Percentiles rank a stretch among this genome's conserved stretches.
phyloP scores from a whole-genome alignment of 2,888 invertebrate species.

The Agrilus biguttatus region DNA sequence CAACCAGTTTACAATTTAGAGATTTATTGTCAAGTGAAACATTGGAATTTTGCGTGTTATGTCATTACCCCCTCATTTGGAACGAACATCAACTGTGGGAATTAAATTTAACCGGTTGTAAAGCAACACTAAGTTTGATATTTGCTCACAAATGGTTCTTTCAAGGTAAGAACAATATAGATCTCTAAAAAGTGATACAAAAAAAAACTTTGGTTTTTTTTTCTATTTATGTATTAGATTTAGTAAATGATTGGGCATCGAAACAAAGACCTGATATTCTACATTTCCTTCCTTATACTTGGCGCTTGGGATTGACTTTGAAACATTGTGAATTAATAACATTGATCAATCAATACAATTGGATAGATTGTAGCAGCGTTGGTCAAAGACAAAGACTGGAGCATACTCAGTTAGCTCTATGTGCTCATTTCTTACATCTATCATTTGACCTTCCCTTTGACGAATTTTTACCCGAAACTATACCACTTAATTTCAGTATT shows the following conservation, averaged over 20 bases:
- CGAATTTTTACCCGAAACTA: slow-evolving; percentile 82
- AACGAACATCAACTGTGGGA: slow-evolving; percentile 95
- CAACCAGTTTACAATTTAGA: slow-evolving; percentile 85
- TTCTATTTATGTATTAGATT: slow-evolving; percentile 39
- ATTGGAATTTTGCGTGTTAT: slow-evolving; percentile 75
- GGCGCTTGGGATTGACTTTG: slow-evolving; percentile 78
- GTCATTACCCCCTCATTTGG: slow-evolving; percentile 87
- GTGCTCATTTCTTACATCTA: slow-evolving; percentile 84
- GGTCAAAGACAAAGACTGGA: slow-evolving; percentile 55
- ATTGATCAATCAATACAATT: slow-evolving; percentile 91
- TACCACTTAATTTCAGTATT: slow-evolving; percentile 83
- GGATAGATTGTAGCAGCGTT: slow-evolving; percentile 96
- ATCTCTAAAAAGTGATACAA: background rate
- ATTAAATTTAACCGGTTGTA: slow-evolving; percentile 81
- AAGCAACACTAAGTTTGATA: slow-evolving; percentile 82
- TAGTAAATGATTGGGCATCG: slow-evolving; percentile 93
- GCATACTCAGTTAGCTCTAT: slow-evolving; percentile 86
- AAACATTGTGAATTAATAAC: slow-evolving; percentile 94
- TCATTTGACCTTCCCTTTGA: slow-evolving; percentile 89
- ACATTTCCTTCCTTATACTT: slow-evolving; percentile 93
- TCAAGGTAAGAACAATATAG: slow-evolving; percentile 38
- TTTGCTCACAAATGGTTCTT: slow-evolving; percentile 95
- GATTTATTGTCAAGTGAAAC: slow-evolving; percentile 91
- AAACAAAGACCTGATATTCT: slow-evolving; percentile 87
- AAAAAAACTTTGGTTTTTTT: slow-evolving; percentile 1